Evolutionary conservation across 2,797 vertebrate genomes (phyloP).

Genomic region (Xenops minutus): DNA sequence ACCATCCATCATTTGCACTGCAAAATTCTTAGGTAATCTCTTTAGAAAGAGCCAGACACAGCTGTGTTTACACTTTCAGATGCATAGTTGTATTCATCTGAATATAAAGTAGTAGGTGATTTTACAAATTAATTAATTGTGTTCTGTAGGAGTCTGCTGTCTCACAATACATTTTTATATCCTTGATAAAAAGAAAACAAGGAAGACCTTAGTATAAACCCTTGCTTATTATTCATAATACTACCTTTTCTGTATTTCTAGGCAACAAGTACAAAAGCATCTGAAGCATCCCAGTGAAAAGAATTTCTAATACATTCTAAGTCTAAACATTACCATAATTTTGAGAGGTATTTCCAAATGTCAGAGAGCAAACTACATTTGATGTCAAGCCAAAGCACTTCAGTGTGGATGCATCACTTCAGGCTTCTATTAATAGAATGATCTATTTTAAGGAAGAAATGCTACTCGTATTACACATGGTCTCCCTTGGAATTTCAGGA

Average conservation of each 20-base stretch:
- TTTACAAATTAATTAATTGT: constrained; percentile 13
- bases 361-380: constrained; percentile 32
- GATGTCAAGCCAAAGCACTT: constrained; percentile 12
- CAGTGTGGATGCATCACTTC: neutral
- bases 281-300: neutral
- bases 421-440: neutral
- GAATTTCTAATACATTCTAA: neutral
- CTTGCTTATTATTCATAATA: neutral
- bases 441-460: constrained; percentile 9
- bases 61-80: constrained; percentile 21
- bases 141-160: neutral
- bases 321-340: neutral
- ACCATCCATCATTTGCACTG: neutral
- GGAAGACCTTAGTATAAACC: neutral
- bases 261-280: neutral
- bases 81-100: neutral
- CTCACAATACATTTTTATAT: neutral
- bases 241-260: neutral
- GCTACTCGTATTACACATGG: neutral
- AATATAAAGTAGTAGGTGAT: constrained; percentile 3
- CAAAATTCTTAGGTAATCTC: neutral
- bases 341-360: neutral
- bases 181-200: neutral
- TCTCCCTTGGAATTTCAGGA: neutral
- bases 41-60: neutral